Base-by-base conservation (phyloP, 2,888 invertebrate genomes). In the Lucinisca nassula region DNA sequence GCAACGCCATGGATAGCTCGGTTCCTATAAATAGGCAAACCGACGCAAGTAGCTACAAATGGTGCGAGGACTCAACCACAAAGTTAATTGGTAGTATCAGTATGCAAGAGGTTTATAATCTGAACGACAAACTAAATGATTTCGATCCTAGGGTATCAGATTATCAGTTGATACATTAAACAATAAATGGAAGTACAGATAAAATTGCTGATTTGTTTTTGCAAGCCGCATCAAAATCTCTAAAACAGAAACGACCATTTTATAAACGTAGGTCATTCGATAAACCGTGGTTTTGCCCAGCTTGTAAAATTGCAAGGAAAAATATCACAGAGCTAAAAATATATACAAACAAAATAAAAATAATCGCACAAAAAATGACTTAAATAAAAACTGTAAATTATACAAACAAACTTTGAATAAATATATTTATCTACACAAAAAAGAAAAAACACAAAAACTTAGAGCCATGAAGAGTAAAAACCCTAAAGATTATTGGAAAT, bases 361-460 rank as follows among this genome's bases (percentile, higher is more conserved):
- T 30, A 32, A 51, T 40, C 14, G 24, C 3, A 32, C 32, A 30
- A 75, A 21, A 51, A 32, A n/a, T n/a, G 12, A 17, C 21, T 32
- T 75, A 74, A 40, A 45, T 45, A n/a, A 4, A 12, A 27, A 40
- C 12, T 45, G 45, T 45, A 38, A 40, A 38, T 51, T 32, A 32
- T 75, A 75, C n/a, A 70, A 75, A 24, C 51, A 51, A 75, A 75
- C 75, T n/a, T 32, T 75, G 51, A 75, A 75, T 30, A 75, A 49
- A 35, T 75, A 8, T 3, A 49, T 75, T 30, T 1, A 32, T 30
- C 37, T 51, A 49, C 35, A 75, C 35, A 75, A 51, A 51, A 32
- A 8, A 10, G 30, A 51, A n/a, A n/a, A n/a, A 24, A 51, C 32
- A 51, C 0, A 32, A 27, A 70, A 75, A 35, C 40, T 75, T 4